Conservation (phyloP, 2,113 vertebrate genomes). For the Hiodon tergisus region DNA sequence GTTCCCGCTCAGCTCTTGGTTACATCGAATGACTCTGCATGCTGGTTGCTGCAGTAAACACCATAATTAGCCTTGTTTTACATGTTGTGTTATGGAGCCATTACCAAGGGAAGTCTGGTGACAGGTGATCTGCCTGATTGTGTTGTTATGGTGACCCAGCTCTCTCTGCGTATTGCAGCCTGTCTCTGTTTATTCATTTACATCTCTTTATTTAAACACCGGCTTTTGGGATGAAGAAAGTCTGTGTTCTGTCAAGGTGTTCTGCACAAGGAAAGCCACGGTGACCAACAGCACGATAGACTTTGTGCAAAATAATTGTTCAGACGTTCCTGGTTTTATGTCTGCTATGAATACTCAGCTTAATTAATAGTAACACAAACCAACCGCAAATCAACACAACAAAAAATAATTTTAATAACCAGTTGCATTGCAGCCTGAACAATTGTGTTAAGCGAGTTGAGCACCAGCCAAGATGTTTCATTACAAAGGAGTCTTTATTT, state of each 20-base stretch:
- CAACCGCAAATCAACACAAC: too few relatives aligned
- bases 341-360: too few relatives aligned
- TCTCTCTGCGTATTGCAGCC: background rate
- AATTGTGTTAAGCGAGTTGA: too few relatives aligned
- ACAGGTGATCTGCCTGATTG: background rate
- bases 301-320: too few relatives aligned
- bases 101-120: background rate
- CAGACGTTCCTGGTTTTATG: too few relatives aligned
- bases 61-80: background rate
- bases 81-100: background rate
- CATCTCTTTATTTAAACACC: background rate
- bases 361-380: too few relatives aligned
- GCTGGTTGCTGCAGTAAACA: background rate
- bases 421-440: too few relatives aligned
- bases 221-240: background rate
- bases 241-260: background rate
- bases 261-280: background rate
- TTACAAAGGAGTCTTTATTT: too few relatives aligned
- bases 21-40: background rate
- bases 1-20: background rate
- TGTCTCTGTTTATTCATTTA: background rate
- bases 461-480: too few relatives aligned
- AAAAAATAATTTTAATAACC: too few relatives aligned
- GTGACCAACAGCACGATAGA: too few relatives aligned
- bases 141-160: conserved; percentile 2